phyloP scores from a whole-genome alignment of 2,888 invertebrate species.

The Halocaridina rubra region DNA sequence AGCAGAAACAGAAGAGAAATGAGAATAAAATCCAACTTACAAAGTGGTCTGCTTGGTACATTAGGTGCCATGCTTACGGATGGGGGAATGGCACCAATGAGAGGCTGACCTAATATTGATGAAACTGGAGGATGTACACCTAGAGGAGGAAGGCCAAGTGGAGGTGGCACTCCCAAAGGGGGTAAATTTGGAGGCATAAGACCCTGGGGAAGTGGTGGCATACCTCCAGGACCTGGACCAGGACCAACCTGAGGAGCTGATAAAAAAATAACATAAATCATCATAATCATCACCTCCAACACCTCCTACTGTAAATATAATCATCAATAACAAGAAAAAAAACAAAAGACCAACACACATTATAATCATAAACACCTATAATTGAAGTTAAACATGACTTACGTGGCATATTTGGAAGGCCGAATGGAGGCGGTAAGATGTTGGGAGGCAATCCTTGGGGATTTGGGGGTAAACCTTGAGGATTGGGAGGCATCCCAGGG shows the following conservation, averaged over 20 bases:
- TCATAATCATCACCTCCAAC: no score
- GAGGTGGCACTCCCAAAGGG: conserved; percentile 60
- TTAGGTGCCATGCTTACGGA: conserved; percentile 53
- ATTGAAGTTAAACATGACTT: conserved; percentile 27
- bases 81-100: conserved; percentile 58
- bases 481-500: conserved; percentile 22
- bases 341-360: no score
- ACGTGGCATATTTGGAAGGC: conserved; percentile 62
- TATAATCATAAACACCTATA: no score
- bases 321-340: no score
- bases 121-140: conserved; percentile 58
- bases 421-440: conserved; percentile 58
- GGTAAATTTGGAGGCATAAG: conserved; percentile 58
- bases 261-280: background rate
- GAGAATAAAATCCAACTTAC: background rate
- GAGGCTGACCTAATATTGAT: conserved; percentile 62
- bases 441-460: conserved; percentile 47
- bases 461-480: conserved; percentile 39
- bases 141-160: conserved; percentile 57
- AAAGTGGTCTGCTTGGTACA: conserved; percentile 16
- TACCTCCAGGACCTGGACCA: conserved; percentile 41
- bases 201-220: conserved; percentile 49
- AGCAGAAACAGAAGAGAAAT: background rate
- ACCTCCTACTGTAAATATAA: no score
- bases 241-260: conserved; percentile 53